These are phyloP conservation scores for Hybos culiciformis DNA, from an alignment of 2,888 invertebrate genomes.

Conservation along the genomic window DNA sequence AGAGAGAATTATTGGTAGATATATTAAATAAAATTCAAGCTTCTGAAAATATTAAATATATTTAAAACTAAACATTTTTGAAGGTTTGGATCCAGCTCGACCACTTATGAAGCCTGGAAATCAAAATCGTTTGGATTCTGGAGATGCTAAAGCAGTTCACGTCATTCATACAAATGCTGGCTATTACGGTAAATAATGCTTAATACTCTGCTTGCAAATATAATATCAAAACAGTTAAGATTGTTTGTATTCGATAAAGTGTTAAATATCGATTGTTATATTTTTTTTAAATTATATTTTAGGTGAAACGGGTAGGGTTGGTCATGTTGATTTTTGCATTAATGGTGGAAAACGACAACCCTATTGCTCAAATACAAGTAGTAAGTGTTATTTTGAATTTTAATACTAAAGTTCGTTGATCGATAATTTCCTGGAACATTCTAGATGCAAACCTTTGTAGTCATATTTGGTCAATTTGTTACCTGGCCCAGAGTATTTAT, in stretches of 20 bases:
- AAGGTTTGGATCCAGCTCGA: slow-evolving; percentile 60
- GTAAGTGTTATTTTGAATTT: slow-evolving; percentile 34
- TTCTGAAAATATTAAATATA: background rate
- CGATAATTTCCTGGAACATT: slow-evolving; percentile 10
- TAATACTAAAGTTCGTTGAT: background rate
- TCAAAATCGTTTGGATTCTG: slow-evolving; percentile 50
- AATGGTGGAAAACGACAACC: slow-evolving; percentile 65
- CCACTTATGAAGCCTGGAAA: slow-evolving; percentile 53
- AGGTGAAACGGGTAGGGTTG: slow-evolving; percentile 56
- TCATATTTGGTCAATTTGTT: slow-evolving; percentile 68
- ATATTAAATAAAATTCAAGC: slow-evolving; percentile 1
- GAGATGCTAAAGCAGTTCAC: slow-evolving; percentile 63
- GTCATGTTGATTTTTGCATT: slow-evolving; percentile 67
- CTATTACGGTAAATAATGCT: too few relatives aligned
- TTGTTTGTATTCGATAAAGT: too few relatives aligned
- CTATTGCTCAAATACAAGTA: slow-evolving; percentile 55
- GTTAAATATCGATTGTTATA: too few relatives aligned
- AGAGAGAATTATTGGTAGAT: slow-evolving; percentile 54
- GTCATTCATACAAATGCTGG: slow-evolving; percentile 70
- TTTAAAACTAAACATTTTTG: background rate
- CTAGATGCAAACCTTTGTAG: slow-evolving; percentile 60
- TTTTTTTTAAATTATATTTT: too few relatives aligned
- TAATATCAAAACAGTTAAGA: too few relatives aligned
- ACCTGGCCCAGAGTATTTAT: slow-evolving; percentile 63
- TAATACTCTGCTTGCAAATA: too few relatives aligned